These are phyloP conservation scores for Papilio machaon DNA, from an alignment of 1,140 invertebrate species.

Conservation along the genomic window DNA sequence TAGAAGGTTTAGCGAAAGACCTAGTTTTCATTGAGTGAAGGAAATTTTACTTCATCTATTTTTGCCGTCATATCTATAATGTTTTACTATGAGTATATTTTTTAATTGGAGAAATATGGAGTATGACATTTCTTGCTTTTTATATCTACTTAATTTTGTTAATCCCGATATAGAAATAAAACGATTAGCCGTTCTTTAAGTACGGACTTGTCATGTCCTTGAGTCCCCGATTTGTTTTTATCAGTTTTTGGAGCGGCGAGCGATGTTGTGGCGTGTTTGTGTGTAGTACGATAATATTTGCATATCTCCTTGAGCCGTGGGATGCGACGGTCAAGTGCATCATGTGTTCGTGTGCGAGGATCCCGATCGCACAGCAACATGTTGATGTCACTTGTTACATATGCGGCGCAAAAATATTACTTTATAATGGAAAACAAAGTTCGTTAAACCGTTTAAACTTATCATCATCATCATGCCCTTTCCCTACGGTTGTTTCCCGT, in stretches of 20 bases:
- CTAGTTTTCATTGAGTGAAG: neutral
- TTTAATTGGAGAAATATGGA: neutral
- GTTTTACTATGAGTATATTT: neutral
- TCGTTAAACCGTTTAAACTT: too few species aligned
- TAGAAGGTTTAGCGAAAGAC: neutral
- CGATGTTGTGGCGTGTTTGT: constrained; percentile 41
- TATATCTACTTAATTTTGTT: neutral
- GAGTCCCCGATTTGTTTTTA: constrained; percentile 61
- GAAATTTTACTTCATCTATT: neutral
- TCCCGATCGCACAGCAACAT: constrained; percentile 48
- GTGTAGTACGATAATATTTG: constrained; percentile 54
- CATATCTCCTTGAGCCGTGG: constrained; percentile 67
- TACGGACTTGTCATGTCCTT: constrained; percentile 49
- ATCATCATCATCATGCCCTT: too few species aligned
- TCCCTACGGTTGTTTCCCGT: too few species aligned
- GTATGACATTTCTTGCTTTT: too few species aligned
- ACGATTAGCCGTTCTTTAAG: constrained; percentile 33
- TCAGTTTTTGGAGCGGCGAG: constrained; percentile 59
- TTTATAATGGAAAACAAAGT: neutral
- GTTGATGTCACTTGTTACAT: constrained; percentile 17
- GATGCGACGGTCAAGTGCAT: constrained; percentile 59
- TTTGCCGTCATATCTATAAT: neutral
- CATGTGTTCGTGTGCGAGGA: constrained; percentile 54
- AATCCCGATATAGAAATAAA: neutral
- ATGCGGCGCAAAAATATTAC: neutral